phyloP scores from a whole-genome alignment of 2,797 vertebrate genomes.

The Sparus aurata region DNA sequence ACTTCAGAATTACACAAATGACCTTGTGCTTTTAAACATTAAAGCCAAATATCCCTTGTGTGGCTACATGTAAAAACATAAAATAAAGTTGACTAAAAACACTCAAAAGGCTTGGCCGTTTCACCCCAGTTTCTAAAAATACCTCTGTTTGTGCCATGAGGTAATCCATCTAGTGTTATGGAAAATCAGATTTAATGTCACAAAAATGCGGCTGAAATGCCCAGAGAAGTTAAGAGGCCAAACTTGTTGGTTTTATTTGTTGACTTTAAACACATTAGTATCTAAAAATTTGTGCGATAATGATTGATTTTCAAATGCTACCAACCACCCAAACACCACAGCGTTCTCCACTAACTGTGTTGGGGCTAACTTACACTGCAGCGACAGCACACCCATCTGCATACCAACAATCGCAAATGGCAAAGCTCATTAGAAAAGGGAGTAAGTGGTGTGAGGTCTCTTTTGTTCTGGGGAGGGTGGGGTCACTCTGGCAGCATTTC shows the following conservation, averaged over 20 bases:
- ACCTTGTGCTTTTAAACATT: not conserved
- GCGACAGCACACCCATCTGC: conserved; percentile 48
- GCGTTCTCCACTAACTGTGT: conserved; percentile 12
- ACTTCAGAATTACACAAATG: conserved; percentile 1
- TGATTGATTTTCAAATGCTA: conserved; percentile 18
- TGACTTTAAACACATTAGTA: conserved; percentile 41
- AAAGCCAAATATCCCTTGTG: not conserved
- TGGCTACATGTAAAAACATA: conserved; percentile 1
- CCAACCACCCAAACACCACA: not conserved
- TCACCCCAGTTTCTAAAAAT: conserved; percentile 49
- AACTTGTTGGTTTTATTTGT: conserved; percentile 30
- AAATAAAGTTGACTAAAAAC: conserved; percentile 1
- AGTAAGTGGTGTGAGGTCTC: conserved; percentile 58
- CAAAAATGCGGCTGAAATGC: conserved; percentile 51
- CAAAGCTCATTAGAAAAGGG: conserved; percentile 63
- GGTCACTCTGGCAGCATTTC: conserved; percentile 70
- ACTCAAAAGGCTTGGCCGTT: conserved; percentile 1
- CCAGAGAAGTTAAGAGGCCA: conserved; percentile 30
- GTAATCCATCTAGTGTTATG: conserved; percentile 49
- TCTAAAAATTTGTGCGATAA: conserved; percentile 26
- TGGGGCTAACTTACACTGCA: conserved; percentile 40
- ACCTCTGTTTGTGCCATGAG: conserved; percentile 45
- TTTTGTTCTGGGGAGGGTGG: conserved; percentile 61
- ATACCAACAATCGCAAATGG: conserved; percentile 51
- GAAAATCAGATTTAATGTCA: conserved; percentile 64